Evolutionary conservation across 2,113 vertebrate genomes (phyloP).

Genomic region (Cyprichromis sp.): DNA sequence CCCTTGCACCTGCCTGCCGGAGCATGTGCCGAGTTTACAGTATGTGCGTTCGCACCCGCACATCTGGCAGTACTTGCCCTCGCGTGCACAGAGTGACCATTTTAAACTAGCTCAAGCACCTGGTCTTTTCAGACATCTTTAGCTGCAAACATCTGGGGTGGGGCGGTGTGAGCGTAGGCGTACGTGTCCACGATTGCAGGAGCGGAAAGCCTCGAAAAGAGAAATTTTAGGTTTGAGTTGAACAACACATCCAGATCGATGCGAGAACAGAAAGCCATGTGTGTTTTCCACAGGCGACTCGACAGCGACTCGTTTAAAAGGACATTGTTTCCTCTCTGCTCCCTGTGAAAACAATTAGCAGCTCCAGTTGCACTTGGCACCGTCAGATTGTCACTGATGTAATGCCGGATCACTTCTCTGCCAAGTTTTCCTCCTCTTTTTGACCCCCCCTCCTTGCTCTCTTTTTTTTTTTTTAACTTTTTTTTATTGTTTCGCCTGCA

Average conservation of each 20-base stretch:
- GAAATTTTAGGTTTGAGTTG: background rate
- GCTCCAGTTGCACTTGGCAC: slow-evolving; percentile 40
- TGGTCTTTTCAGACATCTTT: slow-evolving; percentile 7
- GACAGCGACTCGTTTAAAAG: slow-evolving; percentile 12
- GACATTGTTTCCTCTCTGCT: slow-evolving; percentile 45
- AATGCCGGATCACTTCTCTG: slow-evolving; percentile 35
- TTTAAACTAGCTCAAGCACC: background rate
- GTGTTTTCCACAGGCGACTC: slow-evolving; percentile 17
- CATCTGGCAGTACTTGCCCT: slow-evolving; percentile 20
- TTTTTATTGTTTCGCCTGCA: background rate
- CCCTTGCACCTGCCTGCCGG: slow-evolving; percentile 50
- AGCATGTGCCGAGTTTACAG: slow-evolving; percentile 9
- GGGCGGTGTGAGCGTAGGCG: background rate
- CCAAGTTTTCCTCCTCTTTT: slow-evolving; percentile 30
- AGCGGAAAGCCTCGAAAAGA: background rate
- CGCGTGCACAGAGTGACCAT: slow-evolving; percentile 10
- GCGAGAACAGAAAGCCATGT: background rate
- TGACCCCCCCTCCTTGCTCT: background rate
- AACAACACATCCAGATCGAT: slow-evolving; percentile 1
- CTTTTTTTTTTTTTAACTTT: background rate
- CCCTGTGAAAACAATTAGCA: slow-evolving; percentile 63
- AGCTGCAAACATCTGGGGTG: slow-evolving; percentile 3
- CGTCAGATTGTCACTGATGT: slow-evolving; percentile 46
- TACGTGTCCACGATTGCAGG: background rate
- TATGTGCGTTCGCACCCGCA: background rate